These are phyloP conservation scores for Myathropa florea DNA, from an alignment of 2,888 invertebrate species.

Conservation along the genomic window DNA sequence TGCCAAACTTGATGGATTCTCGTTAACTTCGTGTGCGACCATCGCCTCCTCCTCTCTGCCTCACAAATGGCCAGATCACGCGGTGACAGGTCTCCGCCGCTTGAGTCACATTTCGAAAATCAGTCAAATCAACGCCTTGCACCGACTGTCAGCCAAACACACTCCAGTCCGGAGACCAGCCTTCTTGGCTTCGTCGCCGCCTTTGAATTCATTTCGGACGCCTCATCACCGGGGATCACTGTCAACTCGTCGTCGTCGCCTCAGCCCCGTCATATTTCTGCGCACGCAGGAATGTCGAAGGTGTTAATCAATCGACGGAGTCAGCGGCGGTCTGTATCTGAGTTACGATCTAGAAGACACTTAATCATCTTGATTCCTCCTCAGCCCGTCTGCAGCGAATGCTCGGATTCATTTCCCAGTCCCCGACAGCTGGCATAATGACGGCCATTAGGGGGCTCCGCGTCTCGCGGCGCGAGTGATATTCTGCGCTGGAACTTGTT, in stretches of 20 bases:
- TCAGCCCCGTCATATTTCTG: background rate
- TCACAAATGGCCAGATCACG: background rate
- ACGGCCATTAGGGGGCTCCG: constrained; percentile 32
- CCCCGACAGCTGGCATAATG: constrained; percentile 43
- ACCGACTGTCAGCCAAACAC: background rate
- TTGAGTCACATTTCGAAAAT: background rate
- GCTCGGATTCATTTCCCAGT: constrained; percentile 11
- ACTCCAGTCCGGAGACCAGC: too few relatives aligned
- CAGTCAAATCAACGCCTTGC: background rate
- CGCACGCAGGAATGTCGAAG: background rate
- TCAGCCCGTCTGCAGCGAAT: background rate
- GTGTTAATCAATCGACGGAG: constrained; percentile 38
- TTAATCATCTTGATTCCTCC: constrained; percentile 15
- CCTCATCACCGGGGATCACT: background rate
- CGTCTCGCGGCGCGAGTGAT: constrained; percentile 23
- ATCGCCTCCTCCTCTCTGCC: background rate
- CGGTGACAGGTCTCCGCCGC: background rate
- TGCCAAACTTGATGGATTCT: background rate
- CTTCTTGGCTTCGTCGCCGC: too few relatives aligned
- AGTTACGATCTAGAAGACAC: constrained; percentile 7
- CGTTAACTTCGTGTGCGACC: background rate
- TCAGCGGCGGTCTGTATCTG: constrained; percentile 3
- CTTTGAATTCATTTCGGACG: background rate
- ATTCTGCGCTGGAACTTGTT: constrained; percentile 24
- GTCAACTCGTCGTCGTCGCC: background rate